Evolutionary conservation across 1,140 invertebrate species (phyloP).

Genomic region (Scaptomyza graminum): DNA sequence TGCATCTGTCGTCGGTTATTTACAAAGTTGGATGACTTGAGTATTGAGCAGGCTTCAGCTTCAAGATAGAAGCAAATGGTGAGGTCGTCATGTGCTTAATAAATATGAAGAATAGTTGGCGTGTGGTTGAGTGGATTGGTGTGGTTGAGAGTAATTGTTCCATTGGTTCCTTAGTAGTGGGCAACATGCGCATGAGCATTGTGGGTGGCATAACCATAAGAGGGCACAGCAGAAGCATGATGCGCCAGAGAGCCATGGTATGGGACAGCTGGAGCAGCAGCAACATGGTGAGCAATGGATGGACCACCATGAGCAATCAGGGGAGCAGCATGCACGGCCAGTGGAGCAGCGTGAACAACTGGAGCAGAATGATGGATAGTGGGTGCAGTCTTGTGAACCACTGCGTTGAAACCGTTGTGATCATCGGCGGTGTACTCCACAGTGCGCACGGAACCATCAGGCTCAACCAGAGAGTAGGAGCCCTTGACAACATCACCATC

Average conservation of each 20-base stretch:
- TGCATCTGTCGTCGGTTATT: constrained; percentile 33
- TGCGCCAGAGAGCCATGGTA: constrained; percentile 75
- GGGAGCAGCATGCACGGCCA: constrained; percentile 59
- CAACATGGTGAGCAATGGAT: constrained; percentile 71
- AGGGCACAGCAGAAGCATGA: constrained; percentile 66
- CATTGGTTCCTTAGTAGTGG: constrained; percentile 66
- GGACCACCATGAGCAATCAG: constrained; percentile 60
- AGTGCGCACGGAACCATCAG: constrained; percentile 86
- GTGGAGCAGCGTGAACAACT: constrained; percentile 59
- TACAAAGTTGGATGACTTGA: constrained; percentile 86
- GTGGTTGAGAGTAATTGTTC: constrained; percentile 5
- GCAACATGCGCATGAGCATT: constrained; percentile 75
- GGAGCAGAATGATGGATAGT: constrained; percentile 72
- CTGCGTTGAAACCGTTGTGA: constrained; percentile 86
- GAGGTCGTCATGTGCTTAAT: constrained; percentile 91
- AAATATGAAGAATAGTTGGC: constrained; percentile 93
- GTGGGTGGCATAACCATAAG: constrained; percentile 74
- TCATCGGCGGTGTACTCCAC: constrained; percentile 90
- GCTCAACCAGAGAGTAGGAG: constrained; percentile 86
- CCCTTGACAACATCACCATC: constrained; percentile 87
- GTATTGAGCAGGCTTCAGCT: constrained; percentile 88
- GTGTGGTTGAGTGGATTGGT: constrained; percentile 75
- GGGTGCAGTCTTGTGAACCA: constrained; percentile 84
- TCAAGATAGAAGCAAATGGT: constrained; percentile 90
- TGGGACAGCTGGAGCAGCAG: constrained; percentile 68